These are phyloP conservation scores for Bergia puertoricense DNA, from an alignment of 92 coral and sea anemone species.

Conservation along the genomic window DNA sequence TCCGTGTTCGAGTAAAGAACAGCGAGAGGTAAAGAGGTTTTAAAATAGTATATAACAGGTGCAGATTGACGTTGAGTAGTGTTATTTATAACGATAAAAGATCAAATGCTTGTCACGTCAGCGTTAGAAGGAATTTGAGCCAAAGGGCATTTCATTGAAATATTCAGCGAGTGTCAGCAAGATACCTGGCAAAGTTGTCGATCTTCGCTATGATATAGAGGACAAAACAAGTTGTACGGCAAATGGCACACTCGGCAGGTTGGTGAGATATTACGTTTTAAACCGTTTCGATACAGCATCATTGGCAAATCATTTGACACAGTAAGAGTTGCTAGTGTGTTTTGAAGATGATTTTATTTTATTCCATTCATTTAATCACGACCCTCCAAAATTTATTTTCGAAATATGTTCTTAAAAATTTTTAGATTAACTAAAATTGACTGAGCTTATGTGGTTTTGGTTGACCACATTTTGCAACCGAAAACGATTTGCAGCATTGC, in stretches of 20 bases:
- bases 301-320: too few relatives aligned
- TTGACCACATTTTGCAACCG: not conserved
- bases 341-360: not conserved
- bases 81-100: conserved; percentile 24
- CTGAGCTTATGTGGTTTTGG: conserved; percentile 2
- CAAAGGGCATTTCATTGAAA: not conserved
- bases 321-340: conserved; percentile 5
- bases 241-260: not conserved
- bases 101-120: conserved; percentile 22
- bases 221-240: not conserved
- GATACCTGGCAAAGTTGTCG: not conserved
- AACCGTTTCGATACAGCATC: not conserved
- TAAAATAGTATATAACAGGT: conserved; percentile 6
- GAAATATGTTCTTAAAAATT: not conserved
- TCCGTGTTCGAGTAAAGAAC: not conserved
- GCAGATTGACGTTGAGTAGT: not conserved
- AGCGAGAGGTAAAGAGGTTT: not conserved
- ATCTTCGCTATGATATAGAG: not conserved
- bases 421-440: not conserved
- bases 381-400: not conserved
- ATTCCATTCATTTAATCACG: not conserved
- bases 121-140: not conserved
- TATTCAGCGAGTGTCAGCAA: not conserved
- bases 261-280: not conserved
- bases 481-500: not conserved